Evolutionary conservation across 2,113 vertebrate species (phyloP).

Genomic region (Danionella cerebrum): DNA sequence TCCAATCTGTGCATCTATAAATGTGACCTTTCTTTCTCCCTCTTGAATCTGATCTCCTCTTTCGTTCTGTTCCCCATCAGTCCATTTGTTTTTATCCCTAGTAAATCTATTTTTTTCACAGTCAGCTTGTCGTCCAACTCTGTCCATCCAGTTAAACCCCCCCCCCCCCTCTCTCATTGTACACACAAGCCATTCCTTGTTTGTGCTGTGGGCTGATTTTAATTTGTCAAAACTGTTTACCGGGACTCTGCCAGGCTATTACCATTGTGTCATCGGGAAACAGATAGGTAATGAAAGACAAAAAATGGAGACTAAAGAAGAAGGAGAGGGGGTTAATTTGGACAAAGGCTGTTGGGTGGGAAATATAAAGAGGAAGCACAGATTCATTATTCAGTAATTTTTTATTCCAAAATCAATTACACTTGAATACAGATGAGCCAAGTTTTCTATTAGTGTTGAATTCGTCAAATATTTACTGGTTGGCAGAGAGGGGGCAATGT

Average conservation of each 20-base stretch:
- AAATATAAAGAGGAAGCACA: slow-evolving; percentile 13
- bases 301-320: slow-evolving; percentile 1
- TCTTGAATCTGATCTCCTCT: too few species aligned
- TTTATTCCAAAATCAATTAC: slow-evolving; percentile 40
- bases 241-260: slow-evolving; percentile 38
- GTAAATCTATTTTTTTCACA: too few species aligned
- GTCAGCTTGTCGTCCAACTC: too few species aligned
- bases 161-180: background rate
- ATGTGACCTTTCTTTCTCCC: too few species aligned
- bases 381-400: slow-evolving; percentile 37
- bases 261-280: slow-evolving; percentile 37
- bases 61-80: too few species aligned
- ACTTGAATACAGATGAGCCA: slow-evolving; percentile 32
- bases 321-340: slow-evolving; percentile 1
- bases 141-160: too few species aligned
- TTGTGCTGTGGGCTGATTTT: slow-evolving; percentile 37
- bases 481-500: slow-evolving; percentile 16
- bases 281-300: slow-evolving; percentile 40
- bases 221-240: slow-evolving; percentile 49
- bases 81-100: too few species aligned
- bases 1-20: too few species aligned
- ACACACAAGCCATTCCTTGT: slow-evolving; percentile 5
- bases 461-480: slow-evolving; percentile 37
- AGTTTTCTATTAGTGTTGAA: slow-evolving; percentile 39
- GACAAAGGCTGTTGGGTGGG: slow-evolving; percentile 2